Evolutionary conservation across 2,113 vertebrate species (phyloP), one percentile per base, ranked within the genome.

Genomic region (Thamnaconus septentrionalis): DNA sequence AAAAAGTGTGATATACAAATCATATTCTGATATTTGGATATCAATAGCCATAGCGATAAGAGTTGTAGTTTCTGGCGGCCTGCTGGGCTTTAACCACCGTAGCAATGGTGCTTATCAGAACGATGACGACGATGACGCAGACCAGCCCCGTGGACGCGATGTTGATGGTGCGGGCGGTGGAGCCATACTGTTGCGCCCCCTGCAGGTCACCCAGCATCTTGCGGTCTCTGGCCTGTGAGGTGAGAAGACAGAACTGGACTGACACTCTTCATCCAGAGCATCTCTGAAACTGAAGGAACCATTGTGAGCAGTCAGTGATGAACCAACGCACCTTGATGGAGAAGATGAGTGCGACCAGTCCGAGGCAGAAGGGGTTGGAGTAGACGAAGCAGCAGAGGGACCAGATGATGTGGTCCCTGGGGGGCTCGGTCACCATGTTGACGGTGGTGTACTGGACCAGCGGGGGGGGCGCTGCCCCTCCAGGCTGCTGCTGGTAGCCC

Each of bases 281-380:
- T 46, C 8, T 46, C 8, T 46, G 8, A 46, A 46, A 6, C 45
- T 8, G 18, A 31, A 31, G 18, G 18, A 31, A 31, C 18, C 18
- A 1, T 31, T 31, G 18, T 2, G 18, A 31, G 18, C 18, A 31
- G 18, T 31, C 18, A 31, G 18, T 31, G 18, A 31, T 31, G 18
- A 31, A 45, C 4, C 6, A 18, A 59, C 70, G 79, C 8, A 91
- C 88, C 80, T 79, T 89, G 48, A 90, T 44, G 0, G 88, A 89
- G 67, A 5, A 78, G 18, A 69, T 60, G 3, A 87, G 66, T 31
- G 89, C 87, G 0, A 52, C 56, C 58, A 90, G 67, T 7, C 85
- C 85, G 4, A 88, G 75, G 9, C 89, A 89, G 48, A 0, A 72
- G 0, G 53, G 59, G 63, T 87, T 87, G 6, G n/a, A 40, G 5